These are phyloP conservation scores for Ctena decussata DNA, from an alignment of 2,888 invertebrate species.

Conservation along the genomic window DNA sequence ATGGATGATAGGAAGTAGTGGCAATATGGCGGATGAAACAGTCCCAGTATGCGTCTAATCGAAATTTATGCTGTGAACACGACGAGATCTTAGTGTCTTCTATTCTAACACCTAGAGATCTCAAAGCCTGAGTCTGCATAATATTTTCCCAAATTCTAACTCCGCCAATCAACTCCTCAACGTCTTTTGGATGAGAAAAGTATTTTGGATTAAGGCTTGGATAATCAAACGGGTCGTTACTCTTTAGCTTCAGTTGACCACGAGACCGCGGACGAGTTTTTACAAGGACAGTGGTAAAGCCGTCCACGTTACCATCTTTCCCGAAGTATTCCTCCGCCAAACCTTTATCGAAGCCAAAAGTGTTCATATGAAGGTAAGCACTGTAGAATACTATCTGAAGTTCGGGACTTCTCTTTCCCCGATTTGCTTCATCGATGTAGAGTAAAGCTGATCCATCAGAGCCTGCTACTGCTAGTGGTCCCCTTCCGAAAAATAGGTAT, in stretches of 20 bases:
- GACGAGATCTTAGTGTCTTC: not conserved
- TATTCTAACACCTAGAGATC: not conserved
- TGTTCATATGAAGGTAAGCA: not conserved
- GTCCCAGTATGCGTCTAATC: not conserved
- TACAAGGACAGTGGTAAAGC: not conserved
- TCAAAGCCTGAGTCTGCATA: not conserved
- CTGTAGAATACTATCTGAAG: not conserved
- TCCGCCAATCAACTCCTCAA: not conserved
- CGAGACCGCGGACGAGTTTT: not conserved
- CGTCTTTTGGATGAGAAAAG: not conserved
- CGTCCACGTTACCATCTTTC: not conserved
- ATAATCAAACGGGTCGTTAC: not conserved
- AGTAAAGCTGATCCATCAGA: not conserved
- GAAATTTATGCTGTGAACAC: not conserved
- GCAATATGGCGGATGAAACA: conserved; percentile 83
- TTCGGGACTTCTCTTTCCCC: not conserved
- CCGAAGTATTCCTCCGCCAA: not conserved
- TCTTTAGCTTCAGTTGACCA: not conserved
- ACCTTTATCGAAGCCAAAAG: not conserved
- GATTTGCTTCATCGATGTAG: not conserved
- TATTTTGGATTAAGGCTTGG: not conserved
- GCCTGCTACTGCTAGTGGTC: not conserved
- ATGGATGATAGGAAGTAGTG: conserved; percentile 92
- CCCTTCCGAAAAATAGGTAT: not conserved
- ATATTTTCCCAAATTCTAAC: not conserved